A percentile compares a stretch with the other conserved stretches of the same genome.
Conservation (phyloP, 2,797 vertebrate species). For the Anas capensis region DNA sequence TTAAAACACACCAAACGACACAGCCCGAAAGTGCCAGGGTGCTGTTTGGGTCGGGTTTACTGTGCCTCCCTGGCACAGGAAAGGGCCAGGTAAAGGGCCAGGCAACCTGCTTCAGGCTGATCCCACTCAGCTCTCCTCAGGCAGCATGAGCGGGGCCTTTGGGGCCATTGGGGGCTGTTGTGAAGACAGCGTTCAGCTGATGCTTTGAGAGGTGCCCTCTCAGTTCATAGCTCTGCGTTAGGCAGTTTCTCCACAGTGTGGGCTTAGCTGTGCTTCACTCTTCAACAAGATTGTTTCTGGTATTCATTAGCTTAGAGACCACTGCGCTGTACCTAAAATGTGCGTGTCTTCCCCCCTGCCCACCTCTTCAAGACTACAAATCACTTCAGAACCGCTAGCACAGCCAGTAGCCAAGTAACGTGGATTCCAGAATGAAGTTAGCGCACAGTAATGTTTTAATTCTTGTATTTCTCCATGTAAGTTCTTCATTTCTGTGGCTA, state of each 20-base stretch:
- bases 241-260: fast-evolving
- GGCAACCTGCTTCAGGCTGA: no score
- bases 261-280: fast-evolving
- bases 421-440: neutral
- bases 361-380: neutral
- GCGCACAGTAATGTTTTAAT: neutral
- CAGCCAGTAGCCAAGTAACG: fast-evolving
- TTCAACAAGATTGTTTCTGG: fast-evolving
- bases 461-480: neutral
- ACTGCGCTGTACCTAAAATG: fast-evolving
- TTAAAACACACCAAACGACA: neutral
- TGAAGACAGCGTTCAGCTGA: fast-evolving
- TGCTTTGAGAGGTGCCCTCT: fast-evolving
- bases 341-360: no score
- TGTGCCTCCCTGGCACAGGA: no score
- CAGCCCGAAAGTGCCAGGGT: fast-evolving
- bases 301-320: neutral
- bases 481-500: neutral
- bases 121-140: no score
- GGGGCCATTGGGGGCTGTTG: neutral
- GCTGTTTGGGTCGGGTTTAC: neutral
- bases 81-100: no score
- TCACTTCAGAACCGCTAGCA: neutral
- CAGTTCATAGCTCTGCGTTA: fast-evolving
- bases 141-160: no score